Evolutionary conservation across 2,888 invertebrate genomes (phyloP).

Genomic region (Melitaea athalia): DNA sequence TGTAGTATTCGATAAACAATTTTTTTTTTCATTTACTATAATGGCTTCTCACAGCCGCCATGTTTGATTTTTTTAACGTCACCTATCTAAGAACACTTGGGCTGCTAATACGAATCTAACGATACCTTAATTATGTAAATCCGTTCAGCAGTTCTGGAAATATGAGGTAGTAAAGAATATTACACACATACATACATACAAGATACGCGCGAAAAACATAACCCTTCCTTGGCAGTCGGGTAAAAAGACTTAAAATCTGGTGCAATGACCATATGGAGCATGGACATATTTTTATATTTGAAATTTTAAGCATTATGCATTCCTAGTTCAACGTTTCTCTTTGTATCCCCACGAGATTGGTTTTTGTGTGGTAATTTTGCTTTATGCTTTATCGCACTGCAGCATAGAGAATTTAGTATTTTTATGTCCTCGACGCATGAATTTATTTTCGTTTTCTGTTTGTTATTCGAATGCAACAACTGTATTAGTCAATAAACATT

Average conservation of each 20-base stretch:
- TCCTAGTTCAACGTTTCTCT: slow-evolving; percentile 29
- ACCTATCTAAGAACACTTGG: too few relatives aligned
- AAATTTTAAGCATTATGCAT: slow-evolving; percentile 31
- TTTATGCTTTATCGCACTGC: slow-evolving; percentile 36
- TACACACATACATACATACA: too few relatives aligned
- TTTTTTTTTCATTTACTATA: too few relatives aligned
- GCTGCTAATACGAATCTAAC: too few relatives aligned
- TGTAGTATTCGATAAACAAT: too few relatives aligned
- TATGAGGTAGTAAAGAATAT: too few relatives aligned
- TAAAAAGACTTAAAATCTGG: neutral
- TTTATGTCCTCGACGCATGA: slow-evolving; percentile 9
- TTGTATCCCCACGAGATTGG: slow-evolving; percentile 36
- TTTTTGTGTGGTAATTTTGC: slow-evolving; percentile 34
- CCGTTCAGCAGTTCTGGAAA: too few relatives aligned
- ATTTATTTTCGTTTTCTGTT: slow-evolving; percentile 12
- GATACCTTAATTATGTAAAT: too few relatives aligned
- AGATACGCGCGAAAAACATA: too few relatives aligned
- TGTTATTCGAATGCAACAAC: neutral
- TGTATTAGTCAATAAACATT: neutral
- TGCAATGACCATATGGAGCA: slow-evolving; percentile 10
- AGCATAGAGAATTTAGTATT: slow-evolving; percentile 25
- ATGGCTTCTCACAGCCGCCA: too few relatives aligned
- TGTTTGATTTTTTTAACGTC: too few relatives aligned
- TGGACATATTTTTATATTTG: slow-evolving; percentile 19
- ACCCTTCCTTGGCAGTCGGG: too few relatives aligned